A percentile compares a stretch with the other conserved stretches of the same genome.
phyloP scores from a whole-genome alignment of 2,888 invertebrate genomes.

The Psylliodes chrysocephalus region DNA sequence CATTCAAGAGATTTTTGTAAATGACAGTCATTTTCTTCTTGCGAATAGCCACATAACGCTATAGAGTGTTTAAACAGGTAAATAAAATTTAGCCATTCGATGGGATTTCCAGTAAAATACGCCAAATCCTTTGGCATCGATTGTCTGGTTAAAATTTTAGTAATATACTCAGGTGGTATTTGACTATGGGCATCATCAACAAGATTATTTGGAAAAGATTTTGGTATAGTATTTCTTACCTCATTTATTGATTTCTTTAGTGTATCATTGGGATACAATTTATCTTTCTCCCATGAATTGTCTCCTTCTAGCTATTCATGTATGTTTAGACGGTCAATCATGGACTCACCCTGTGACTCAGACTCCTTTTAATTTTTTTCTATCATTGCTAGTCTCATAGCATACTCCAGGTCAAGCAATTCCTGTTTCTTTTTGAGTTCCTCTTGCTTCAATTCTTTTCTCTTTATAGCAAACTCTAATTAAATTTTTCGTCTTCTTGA shows the following conservation, averaged over 20 bases:
- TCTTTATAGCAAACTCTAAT: not conserved
- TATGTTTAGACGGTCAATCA: not conserved
- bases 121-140: too few species aligned
- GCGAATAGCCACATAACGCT: too few species aligned
- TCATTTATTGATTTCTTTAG: too few species aligned
- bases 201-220: too few species aligned
- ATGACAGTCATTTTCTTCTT: too few species aligned
- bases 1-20: constrained; percentile 1
- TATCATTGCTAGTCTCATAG: too few species aligned
- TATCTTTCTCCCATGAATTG: not conserved
- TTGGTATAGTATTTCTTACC: too few species aligned
- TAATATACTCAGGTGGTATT: constrained; percentile 15
- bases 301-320: not conserved
- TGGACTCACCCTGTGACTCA: too few species aligned
- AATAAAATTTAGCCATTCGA: constrained; percentile 10
- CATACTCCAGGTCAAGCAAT: too few species aligned
- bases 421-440: too few species aligned
- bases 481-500: not conserved
- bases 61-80: not conserved
- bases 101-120: not conserved
- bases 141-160: constrained; percentile 14
- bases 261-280: not conserved
- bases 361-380: too few species aligned
- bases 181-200: too few species aligned
- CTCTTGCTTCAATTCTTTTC: not conserved